Conservation (phyloP, 1,140 invertebrate species). For the Pseudomyrmex dendroicus region DNA sequence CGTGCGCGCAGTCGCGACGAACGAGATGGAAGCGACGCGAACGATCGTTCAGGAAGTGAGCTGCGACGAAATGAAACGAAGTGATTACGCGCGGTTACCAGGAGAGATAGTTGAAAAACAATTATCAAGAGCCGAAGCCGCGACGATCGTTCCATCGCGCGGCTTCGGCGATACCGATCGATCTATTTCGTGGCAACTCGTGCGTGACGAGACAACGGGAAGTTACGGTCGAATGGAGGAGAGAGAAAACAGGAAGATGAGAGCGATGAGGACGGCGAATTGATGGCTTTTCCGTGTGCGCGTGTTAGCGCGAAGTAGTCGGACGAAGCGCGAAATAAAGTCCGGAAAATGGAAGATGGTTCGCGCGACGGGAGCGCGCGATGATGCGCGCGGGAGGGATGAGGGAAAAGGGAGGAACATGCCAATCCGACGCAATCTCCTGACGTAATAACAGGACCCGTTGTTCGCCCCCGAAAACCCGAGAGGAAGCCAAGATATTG, state of each 20-base stretch:
- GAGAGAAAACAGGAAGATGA: background rate
- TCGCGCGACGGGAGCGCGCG: background rate
- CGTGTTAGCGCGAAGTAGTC: conserved; percentile 29
- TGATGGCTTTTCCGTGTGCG: conserved; percentile 38
- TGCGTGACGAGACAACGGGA: conserved; percentile 33
- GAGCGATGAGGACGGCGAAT: background rate
- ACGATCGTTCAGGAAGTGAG: no score
- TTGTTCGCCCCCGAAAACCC: conserved; percentile 53
- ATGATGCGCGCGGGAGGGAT: background rate
- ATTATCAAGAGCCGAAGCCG: conserved; percentile 12
- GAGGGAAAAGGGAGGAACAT: background rate
- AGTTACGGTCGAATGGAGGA: background rate
- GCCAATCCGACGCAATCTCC: conserved; percentile 63
- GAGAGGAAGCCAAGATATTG: conserved; percentile 65
- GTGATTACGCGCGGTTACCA: conserved; percentile 22
- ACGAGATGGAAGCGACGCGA: background rate
- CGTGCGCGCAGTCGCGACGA: background rate
- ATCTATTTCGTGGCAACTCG: conserved; percentile 34
- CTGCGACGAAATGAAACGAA: background rate
- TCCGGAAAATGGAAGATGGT: conserved; percentile 43
- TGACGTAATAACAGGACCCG: conserved; percentile 66
- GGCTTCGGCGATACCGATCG: conserved; percentile 13
- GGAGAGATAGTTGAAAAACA: conserved; percentile 49
- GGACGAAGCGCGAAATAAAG: conserved; percentile 33
- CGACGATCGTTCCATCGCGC: conserved; percentile 9